Evolutionary conservation across 1,140 invertebrate species (phyloP).

Genomic region (Megalonaias nervosa): DNA sequence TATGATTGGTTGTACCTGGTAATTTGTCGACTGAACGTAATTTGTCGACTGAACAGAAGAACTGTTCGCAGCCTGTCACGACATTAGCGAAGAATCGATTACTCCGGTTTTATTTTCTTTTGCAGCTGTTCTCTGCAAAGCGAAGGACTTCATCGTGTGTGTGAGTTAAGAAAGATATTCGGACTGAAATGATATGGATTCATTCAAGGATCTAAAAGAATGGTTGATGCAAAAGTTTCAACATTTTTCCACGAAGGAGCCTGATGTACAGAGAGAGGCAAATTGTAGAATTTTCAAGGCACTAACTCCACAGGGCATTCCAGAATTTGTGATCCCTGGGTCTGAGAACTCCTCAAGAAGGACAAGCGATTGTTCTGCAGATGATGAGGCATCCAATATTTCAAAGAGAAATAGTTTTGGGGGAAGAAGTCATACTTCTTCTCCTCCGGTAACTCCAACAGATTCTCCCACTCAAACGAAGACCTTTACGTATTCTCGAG

Average conservation of each 20-base stretch:
- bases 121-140: too few relatives aligned
- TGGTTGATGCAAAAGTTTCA: constrained; percentile 62
- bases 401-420: constrained; percentile 26
- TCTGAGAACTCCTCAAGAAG: constrained; percentile 58
- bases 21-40: too few relatives aligned
- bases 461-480: constrained; percentile 19
- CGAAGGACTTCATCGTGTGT: too few relatives aligned
- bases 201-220: constrained; percentile 60
- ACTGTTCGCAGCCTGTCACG: too few relatives aligned
- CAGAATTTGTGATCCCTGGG: constrained; percentile 64
- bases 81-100: too few relatives aligned
- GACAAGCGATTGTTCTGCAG: constrained; percentile 49
- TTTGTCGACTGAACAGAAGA: too few relatives aligned
- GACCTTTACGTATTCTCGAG: constrained; percentile 10
- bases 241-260: constrained; percentile 2
- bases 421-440: constrained; percentile 19
- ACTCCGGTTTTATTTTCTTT: too few relatives aligned
- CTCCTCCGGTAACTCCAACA: constrained; percentile 20
- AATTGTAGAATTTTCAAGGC: constrained; percentile 21
- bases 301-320: constrained; percentile 60
- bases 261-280: background rate
- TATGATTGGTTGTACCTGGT: too few relatives aligned
- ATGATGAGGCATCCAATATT: constrained; percentile 42
- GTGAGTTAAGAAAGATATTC: too few relatives aligned
- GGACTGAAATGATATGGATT: constrained; percentile 40